phyloP scores from a whole-genome alignment of 2,888 invertebrate species.

The Eremobia ochroleuca region DNA sequence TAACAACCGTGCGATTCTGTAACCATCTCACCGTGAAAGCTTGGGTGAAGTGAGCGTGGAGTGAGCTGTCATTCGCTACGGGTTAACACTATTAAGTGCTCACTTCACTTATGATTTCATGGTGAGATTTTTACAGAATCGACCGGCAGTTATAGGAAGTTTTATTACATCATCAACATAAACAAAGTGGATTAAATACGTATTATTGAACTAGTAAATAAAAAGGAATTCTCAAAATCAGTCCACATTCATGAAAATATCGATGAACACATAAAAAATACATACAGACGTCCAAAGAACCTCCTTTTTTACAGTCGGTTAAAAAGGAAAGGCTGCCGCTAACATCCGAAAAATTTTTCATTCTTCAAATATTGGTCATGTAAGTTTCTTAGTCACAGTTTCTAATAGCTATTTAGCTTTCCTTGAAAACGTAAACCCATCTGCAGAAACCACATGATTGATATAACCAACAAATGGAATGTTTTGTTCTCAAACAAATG shows the following conservation, averaged over 20 bases:
- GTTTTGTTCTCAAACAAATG: constrained; percentile 62
- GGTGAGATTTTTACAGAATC: too few species aligned
- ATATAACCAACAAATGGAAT: constrained; percentile 50
- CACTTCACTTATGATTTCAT: too few species aligned
- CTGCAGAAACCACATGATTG: constrained; percentile 51
- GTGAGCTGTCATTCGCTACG: too few species aligned
- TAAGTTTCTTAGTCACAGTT: constrained; percentile 35
- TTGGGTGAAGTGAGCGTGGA: too few species aligned
- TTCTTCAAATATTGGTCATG: not conserved
- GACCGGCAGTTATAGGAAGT: too few species aligned
- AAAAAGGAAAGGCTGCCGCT: not conserved
- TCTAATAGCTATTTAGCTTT: constrained; percentile 37
- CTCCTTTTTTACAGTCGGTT: not conserved
- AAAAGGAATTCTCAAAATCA: too few species aligned
- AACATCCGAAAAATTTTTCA: not conserved
- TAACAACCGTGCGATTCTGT: too few species aligned
- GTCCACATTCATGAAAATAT: not conserved
- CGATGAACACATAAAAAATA: not conserved
- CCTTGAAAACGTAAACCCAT: constrained; percentile 38
- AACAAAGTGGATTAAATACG: not conserved
- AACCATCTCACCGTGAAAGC: too few species aligned
- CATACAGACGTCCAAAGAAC: not conserved
- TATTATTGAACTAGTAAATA: not conserved
- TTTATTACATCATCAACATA: not conserved
- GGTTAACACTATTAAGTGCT: too few species aligned